phyloP scores from a whole-genome alignment of 2,797 vertebrate genomes.

The Labroides dimidiatus region DNA sequence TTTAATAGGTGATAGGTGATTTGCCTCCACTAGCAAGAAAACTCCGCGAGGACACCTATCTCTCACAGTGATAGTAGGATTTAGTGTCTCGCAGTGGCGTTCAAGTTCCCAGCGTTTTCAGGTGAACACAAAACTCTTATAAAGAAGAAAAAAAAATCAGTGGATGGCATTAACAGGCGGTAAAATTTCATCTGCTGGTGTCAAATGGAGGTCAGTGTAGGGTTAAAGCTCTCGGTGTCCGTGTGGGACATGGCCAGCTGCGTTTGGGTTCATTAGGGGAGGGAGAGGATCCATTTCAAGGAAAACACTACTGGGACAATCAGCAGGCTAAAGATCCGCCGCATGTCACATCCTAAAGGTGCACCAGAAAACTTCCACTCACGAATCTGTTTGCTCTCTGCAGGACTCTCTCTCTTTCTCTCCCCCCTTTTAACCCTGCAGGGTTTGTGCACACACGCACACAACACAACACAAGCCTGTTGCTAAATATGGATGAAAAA shows the following conservation, averaged over 20 bases:
- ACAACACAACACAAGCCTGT: slow-evolving; percentile 63
- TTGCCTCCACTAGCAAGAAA: slow-evolving; percentile 54
- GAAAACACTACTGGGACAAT: slow-evolving; percentile 96
- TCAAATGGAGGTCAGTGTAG: slow-evolving; percentile 99
- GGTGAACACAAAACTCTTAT: slow-evolving; percentile 35
- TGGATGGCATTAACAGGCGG: slow-evolving; percentile 95
- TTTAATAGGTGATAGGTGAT: slow-evolving; percentile 67
- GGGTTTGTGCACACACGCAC: slow-evolving; percentile 46
- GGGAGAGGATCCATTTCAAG: slow-evolving; percentile 94
- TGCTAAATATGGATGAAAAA: slow-evolving; percentile 75
- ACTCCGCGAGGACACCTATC: slow-evolving; percentile 39
- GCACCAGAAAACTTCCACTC: slow-evolving; percentile 68
- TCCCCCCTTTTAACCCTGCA: slow-evolving; percentile 40
- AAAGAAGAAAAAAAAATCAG: slow-evolving; percentile 82
- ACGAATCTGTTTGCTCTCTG: slow-evolving; percentile 62
- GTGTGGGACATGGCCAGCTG: slow-evolving; percentile 97
- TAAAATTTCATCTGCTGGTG: slow-evolving; percentile 98
- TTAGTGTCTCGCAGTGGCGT: slow-evolving; percentile 42
- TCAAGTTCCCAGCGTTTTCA: slow-evolving; percentile 41
- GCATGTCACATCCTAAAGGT: slow-evolving; percentile 91
- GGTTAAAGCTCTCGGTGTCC: slow-evolving; percentile 98
- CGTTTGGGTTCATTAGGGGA: slow-evolving; percentile 93
- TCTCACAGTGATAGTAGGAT: slow-evolving; percentile 41
- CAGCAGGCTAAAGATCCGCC: slow-evolving; percentile 90
- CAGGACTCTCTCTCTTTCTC: slow-evolving; percentile 34